Percentiles rank a stretch among this genome's conserved stretches.
phyloP scores from a whole-genome alignment of 2,888 invertebrate genomes.

The Physocephala rufipes region DNA sequence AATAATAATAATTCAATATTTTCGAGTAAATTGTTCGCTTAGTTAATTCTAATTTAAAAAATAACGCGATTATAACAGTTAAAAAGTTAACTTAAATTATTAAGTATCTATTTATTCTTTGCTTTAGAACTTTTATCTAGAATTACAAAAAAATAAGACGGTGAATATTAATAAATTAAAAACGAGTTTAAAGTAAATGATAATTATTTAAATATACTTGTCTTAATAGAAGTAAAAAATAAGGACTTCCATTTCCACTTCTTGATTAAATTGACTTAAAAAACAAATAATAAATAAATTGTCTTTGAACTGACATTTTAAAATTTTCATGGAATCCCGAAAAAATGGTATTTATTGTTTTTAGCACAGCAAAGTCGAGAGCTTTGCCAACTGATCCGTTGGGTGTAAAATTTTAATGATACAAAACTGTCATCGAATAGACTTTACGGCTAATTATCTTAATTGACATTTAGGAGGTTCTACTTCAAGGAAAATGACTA shows the following conservation, averaged over 20 bases:
- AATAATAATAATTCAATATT: not conserved
- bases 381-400: not conserved
- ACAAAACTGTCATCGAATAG: not conserved
- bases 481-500: not conserved
- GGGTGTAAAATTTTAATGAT: constrained; percentile 5
- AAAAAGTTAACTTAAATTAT: not conserved
- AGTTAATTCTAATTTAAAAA: not conserved
- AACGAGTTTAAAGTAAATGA: not conserved
- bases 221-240: not conserved
- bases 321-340: too few species aligned
- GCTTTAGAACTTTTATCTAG: constrained; percentile 17
- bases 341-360: too few species aligned
- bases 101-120: constrained; percentile 17
- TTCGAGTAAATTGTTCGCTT: not conserved
- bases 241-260: constrained; percentile 1
- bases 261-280: constrained; percentile 21
- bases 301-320: too few species aligned
- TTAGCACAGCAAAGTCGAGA: not conserved
- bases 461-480: constrained; percentile 28
- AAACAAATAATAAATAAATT: constrained; percentile 4
- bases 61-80: not conserved
- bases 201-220: constrained; percentile 1
- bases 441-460: constrained; percentile 1
- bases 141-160: constrained; percentile 1
- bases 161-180: constrained; percentile 13